Base-by-base conservation (phyloP, 2,888 invertebrate genomes). In the Zonitis immaculata region DNA sequence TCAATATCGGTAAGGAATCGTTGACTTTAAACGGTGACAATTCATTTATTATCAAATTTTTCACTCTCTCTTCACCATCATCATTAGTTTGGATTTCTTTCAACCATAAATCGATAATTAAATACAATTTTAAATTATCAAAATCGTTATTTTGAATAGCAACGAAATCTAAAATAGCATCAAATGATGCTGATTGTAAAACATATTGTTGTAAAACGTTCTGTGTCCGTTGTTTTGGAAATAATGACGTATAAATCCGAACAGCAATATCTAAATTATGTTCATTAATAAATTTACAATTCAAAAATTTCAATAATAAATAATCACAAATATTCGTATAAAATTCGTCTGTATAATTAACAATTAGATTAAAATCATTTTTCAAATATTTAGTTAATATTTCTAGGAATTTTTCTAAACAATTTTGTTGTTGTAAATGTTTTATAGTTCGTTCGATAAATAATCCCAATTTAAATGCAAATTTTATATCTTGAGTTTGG, bases 381-480 rank as follows among this genome's bases (percentile, higher is more conserved):
- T 67, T 63, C 73, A 79, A 48, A 77, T 78, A 71, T 64, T 69
- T 51, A 68, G 70, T 60, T 73, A 79, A 59, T 72, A 79, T 69
- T 69, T 75, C 52, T n/a, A 79, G 54, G 64, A 82, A 81, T 42
- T 77, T 73, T 35, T 77, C 73, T 32, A 80, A 73, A 27, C 75
- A 62, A 43, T 70, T 68, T 26, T 72, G 73, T 55, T 77, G 77
- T 54, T 77, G 74, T 26, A 83, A 72, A 64, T 75, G 78, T 45
- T 72, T 69, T 6, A 82, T 68, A 51, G 78, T 74, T 57, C 77
- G 78, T 68, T 84, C 84, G 25, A 86, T 70, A 63, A 82, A 82
- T 44, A 68, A 66, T 27, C 81, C 78, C 54, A 79, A 73, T 56
- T 80, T 65, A 57, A 85, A 82, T 18, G 78, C 76, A 65, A 78